Conservation (phyloP, 2,797 vertebrate genomes). For the Gephyroberyx darwinii region DNA sequence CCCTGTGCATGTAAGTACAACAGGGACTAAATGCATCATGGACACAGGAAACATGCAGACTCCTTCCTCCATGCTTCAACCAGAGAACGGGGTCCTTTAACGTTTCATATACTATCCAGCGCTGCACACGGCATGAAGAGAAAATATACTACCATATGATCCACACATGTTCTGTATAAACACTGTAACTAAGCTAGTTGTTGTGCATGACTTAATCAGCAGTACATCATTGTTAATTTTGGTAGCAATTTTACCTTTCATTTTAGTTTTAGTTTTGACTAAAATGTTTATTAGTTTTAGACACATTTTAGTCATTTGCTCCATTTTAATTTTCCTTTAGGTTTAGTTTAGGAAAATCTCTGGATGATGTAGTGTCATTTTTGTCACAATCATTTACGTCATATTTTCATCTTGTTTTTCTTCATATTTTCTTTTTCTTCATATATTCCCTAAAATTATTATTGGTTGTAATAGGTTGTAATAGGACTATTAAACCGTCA, state of each 20-base stretch:
- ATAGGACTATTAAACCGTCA: no score
- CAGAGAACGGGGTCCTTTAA: conserved; percentile 22
- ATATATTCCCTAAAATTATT: no score
- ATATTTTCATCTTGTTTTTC: no score
- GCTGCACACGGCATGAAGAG: background rate
- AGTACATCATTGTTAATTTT: no score
- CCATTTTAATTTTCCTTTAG: background rate
- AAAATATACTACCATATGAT: background rate
- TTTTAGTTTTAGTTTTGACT: no score
- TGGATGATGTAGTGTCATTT: no score
- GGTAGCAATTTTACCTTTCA: no score
- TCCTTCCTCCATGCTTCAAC: background rate
- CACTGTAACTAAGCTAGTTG: background rate
- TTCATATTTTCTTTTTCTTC: no score
- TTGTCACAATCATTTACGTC: no score
- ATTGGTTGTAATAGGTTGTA: no score
- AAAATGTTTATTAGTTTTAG: background rate
- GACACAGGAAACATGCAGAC: conserved; percentile 7
- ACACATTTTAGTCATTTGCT: background rate
- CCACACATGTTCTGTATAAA: background rate
- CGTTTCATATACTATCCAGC: background rate
- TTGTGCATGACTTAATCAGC: background rate
- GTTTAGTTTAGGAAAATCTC: no score
- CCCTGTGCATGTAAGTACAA: conserved; percentile 3
- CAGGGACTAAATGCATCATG: background rate